phyloP scores from a whole-genome alignment of 2,888 invertebrate species.

The Boloria euphrosyne region DNA sequence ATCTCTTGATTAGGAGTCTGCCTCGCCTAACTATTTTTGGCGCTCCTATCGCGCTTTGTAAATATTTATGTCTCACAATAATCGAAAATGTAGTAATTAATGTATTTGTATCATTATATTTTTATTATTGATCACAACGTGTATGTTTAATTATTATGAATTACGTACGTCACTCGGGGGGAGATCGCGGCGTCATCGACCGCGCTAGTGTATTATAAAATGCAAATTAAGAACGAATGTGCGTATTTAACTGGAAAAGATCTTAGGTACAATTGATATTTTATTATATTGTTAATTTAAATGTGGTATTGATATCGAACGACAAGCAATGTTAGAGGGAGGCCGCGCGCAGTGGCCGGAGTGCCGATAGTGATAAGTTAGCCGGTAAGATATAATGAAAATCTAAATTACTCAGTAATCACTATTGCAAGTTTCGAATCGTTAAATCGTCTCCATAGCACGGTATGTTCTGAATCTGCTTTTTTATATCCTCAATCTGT shows the following conservation, averaged over 20 bases:
- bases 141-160: slow-evolving; percentile 70
- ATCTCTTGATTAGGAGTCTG: slow-evolving; percentile 63
- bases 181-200: slow-evolving; percentile 50
- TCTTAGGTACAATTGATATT: slow-evolving; percentile 83
- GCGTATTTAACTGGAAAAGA: slow-evolving; percentile 78
- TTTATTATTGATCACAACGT: slow-evolving; percentile 81
- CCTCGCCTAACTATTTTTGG: slow-evolving; percentile 71
- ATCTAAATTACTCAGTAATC: slow-evolving; percentile 80
- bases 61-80: slow-evolving; percentile 82
- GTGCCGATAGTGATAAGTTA: slow-evolving; percentile 78
- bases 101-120: slow-evolving; percentile 82
- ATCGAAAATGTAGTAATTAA: slow-evolving; percentile 80
- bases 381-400: slow-evolving; percentile 78
- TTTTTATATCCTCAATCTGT: slow-evolving; percentile 82
- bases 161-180: slow-evolving; percentile 61
- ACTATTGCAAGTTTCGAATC: slow-evolving; percentile 79
- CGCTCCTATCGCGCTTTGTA: slow-evolving; percentile 79
- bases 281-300: slow-evolving; percentile 82
- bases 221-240: slow-evolving; percentile 69
- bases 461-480: slow-evolving; percentile 80
- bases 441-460: slow-evolving; percentile 79
- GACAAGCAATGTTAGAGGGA: slow-evolving; percentile 77
- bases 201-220: slow-evolving; percentile 67
- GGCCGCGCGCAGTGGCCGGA: slow-evolving; percentile 65
- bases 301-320: slow-evolving; percentile 78